phyloP scores from a whole-genome alignment of 2,797 vertebrate species.

The Poecilia velifera region DNA sequence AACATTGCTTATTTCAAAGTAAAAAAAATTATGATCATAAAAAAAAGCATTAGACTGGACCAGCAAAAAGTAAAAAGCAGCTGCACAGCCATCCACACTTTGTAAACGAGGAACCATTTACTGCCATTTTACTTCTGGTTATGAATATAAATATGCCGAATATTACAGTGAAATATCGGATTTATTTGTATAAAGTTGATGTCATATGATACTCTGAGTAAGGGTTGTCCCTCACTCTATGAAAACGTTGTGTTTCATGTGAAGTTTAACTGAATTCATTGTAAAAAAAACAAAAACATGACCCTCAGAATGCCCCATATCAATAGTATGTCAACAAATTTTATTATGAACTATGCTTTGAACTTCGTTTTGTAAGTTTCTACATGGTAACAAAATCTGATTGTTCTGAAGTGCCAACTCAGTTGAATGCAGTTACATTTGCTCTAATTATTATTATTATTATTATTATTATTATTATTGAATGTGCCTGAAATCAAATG shows the following conservation, averaged over 20 bases:
- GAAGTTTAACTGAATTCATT: slow-evolving; percentile 41
- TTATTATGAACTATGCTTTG: slow-evolving; percentile 28
- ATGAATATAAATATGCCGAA: slow-evolving; percentile 69
- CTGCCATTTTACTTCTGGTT: slow-evolving; percentile 39
- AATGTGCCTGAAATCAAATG: slow-evolving; percentile 72
- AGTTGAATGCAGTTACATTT: slow-evolving; percentile 62
- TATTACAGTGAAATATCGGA: slow-evolving; percentile 49
- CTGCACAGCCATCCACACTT: slow-evolving; percentile 30
- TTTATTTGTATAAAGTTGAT: slow-evolving; percentile 64
- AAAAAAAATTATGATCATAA: not conserved
- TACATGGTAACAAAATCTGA: slow-evolving; percentile 11
- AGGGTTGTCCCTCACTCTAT: slow-evolving; percentile 39
- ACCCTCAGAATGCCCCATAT: slow-evolving; percentile 39
- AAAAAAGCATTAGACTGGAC: not conserved
- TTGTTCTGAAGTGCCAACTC: slow-evolving; percentile 63
- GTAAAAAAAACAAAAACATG: slow-evolving; percentile 19
- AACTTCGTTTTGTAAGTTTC: slow-evolving; percentile 40
- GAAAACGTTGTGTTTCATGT: slow-evolving; percentile 52
- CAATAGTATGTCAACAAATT: slow-evolving; percentile 19
- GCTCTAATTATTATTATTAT: slow-evolving; percentile 31
- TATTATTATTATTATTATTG: slow-evolving; percentile 57
- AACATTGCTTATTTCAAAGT: not conserved
- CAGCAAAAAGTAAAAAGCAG: slow-evolving; percentile 16
- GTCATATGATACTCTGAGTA: slow-evolving; percentile 37
- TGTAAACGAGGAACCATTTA: slow-evolving; percentile 42